Evolutionary conservation across 2,888 invertebrate species (phyloP), one percentile per base, ranked within the genome.

Genomic region (Synergus japonicus): DNA sequence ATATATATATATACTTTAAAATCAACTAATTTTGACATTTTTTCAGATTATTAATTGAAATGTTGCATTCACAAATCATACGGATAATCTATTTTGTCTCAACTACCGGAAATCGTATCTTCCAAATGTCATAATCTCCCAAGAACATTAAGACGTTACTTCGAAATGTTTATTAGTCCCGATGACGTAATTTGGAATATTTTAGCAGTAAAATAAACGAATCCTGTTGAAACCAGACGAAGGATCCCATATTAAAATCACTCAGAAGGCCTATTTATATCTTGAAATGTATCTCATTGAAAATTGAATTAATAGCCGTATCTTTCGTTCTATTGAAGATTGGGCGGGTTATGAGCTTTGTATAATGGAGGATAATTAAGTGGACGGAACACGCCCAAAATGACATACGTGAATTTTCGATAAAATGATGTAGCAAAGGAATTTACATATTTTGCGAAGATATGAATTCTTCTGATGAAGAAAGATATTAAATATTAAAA

Each of bases 361-460:
- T 73, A 73, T 73, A 73, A 73, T 73, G 54, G 73, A 41, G 73
- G 73, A 73, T 73, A 73, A 73, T 58, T 73, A 73, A 73, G 73
- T 73, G 54, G 73, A 73, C 49, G 12, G 49, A 73, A 73, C 73
- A 73, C 73, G 73, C 73, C 73, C 73, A 37, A 73, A 54, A 73
- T 73, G 54, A 73, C 73, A 73, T 73, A 73, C 49, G 37, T 73
- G 49, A 37, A 54, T 41, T 37, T 54, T 58, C 37, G 54, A 54
- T 54, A 54, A 73, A 73, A 73, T 73, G 73, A 73, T 73, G 37
- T 41, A 37, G 73, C 73, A 37, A 66, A 67, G 41, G 29, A 49
- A 73, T 73, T 73, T 73, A 37, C 73, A 73, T 73, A 73, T 73
- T 58, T 73, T 73, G 37, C 29, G n/a, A 73, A 54, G 73, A 54